Conservation (phyloP, 2,888 invertebrate genomes). For the Agrypnus murinus region DNA sequence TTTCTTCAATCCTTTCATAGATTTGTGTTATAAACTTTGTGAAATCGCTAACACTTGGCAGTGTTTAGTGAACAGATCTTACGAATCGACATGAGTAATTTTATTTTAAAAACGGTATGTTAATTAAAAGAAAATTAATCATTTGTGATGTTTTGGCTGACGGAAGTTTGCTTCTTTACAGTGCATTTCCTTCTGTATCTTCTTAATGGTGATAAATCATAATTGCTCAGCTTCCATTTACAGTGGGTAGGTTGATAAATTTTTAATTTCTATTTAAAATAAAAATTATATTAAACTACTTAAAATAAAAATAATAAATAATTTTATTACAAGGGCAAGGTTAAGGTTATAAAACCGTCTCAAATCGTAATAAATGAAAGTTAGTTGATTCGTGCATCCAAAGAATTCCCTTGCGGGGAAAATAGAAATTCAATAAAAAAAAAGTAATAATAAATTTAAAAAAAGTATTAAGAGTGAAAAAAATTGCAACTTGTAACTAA, state of each 20-base stretch:
- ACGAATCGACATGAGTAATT: conserved; percentile 8
- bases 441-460: too few species aligned
- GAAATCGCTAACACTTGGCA: not conserved
- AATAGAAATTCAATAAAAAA: too few species aligned
- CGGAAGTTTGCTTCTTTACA: not conserved
- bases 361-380: too few species aligned
- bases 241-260: conserved; percentile 6
- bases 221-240: not conserved
- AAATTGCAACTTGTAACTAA: not conserved
- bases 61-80: conserved; percentile 4
- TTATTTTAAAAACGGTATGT: conserved; percentile 15
- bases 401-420: too few species aligned
- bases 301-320: too few species aligned
- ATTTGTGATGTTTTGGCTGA: not conserved
- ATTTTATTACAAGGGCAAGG: too few species aligned
- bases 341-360: too few species aligned
- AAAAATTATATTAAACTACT: too few species aligned
- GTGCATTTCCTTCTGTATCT: not conserved
- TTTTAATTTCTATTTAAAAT: too few species aligned
- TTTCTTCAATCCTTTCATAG: conserved; percentile 13
- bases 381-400: too few species aligned
- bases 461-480: not conserved
- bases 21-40: conserved; percentile 17
- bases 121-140: not conserved
- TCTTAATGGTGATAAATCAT: not conserved